Evolutionary conservation across 2,888 invertebrate species (phyloP).

Genomic region (Pseudanteris insignis): DNA sequence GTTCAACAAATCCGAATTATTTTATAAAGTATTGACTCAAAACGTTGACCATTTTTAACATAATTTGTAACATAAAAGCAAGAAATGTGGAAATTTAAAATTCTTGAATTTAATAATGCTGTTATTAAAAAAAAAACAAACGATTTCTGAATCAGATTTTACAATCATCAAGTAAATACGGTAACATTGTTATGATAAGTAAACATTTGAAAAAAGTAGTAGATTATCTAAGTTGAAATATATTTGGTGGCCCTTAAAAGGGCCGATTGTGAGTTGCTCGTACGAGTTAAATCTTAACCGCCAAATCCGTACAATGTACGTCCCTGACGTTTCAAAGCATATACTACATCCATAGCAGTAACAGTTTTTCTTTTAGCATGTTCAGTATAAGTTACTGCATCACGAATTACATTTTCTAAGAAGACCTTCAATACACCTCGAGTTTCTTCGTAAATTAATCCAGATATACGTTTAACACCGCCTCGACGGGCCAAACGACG

Average conservation of each 20-base stretch:
- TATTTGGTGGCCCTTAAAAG: constrained; percentile 18
- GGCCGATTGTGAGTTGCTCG: constrained; percentile 7
- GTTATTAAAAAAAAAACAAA: no score
- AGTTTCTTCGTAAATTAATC: constrained; percentile 17
- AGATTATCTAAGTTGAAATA: no score
- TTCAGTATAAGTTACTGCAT: constrained; percentile 11
- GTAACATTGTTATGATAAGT: no score
- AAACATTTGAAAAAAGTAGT: no score
- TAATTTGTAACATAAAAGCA: no score
- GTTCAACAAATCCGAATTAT: no score
- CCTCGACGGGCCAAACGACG: constrained; percentile 66
- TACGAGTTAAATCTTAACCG: constrained; percentile 3
- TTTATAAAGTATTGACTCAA: no score
- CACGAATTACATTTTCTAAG: constrained; percentile 21
- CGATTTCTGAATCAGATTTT: no score
- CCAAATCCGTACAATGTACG: constrained; percentile 16
- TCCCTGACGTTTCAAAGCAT: constrained; percentile 16
- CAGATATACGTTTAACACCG: constrained; percentile 33
- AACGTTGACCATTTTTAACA: no score
- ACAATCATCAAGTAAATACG: background rate
- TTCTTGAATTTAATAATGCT: no score
- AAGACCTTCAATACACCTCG: constrained; percentile 24
- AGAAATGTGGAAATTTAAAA: no score
- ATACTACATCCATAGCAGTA: constrained; percentile 17
- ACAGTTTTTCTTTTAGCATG: constrained; percentile 18